Evolutionary conservation across 2,113 vertebrate species (phyloP), one percentile per base, ranked within the genome.

Genomic region (Ariopsis seemanni): DNA sequence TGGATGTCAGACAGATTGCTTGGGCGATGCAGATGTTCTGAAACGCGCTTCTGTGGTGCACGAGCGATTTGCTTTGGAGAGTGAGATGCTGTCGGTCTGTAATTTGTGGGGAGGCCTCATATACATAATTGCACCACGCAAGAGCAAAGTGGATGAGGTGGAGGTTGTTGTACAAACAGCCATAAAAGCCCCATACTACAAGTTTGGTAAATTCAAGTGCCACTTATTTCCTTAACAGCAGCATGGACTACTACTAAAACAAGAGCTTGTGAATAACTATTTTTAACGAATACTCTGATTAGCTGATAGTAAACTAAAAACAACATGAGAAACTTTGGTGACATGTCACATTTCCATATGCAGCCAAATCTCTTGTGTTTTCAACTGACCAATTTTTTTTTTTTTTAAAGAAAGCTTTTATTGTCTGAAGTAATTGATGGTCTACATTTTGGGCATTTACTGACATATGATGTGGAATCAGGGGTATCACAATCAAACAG

Each of bases 71-170:
- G 34, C 90, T n/a, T 85, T 95, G 14, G 69, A 86, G 42, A 82
- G 85, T 14, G 91, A 84, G 3, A 95, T 87, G 91, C 83, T 92
- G 52, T 88, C 91, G 86, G 89, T 96, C 81, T 95, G 90, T 71
- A 93, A 93, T 89, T 87, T 95, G 20, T 95, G 95, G 94, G 94
- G 95, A 12, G 95, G 93, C 0, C 95, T 96, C 30, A 84, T 96
- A 62, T 94, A 95, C 86, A 30, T 96, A 79, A 84, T 94, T n/a
- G 91, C 93, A 9, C 95, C 94, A 71, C 84, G 91, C 9, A 89
- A 94, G 0, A 92, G 90, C 67, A 88, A 93, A 17, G 86, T 93
- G 60, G 62, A 91, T 0, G 89, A 81, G 5, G 1, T 91, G 27
- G 85, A 94, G 83, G 78, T 93, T 86, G 84, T 78, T 0, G 89